Conservation (phyloP, 2,888 invertebrate genomes). For the Agrochola macilenta region DNA sequence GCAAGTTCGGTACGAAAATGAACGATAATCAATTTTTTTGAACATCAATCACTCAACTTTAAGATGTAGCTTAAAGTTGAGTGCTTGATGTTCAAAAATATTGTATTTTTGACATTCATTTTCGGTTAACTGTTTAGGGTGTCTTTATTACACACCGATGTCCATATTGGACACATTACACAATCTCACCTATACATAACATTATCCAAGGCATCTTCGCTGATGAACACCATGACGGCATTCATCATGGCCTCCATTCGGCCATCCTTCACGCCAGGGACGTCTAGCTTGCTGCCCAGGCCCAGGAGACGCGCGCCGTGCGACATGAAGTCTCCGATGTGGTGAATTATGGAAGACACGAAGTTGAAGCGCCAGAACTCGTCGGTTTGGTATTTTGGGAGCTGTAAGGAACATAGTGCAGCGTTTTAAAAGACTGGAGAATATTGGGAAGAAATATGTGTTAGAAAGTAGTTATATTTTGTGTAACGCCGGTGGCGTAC, state of each 20-base stretch:
- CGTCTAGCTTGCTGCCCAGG: conserved; percentile 83
- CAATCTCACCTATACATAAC: conserved; percentile 83
- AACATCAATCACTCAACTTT: not conserved
- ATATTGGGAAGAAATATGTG: not conserved
- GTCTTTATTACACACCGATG: not conserved
- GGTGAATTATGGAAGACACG: conserved; percentile 83
- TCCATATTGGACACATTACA: not conserved
- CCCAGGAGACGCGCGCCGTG: conserved; percentile 85
- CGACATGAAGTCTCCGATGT: conserved; percentile 79
- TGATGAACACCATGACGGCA: conserved; percentile 82
- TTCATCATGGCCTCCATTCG: conserved; percentile 83
- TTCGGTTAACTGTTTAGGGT: not conserved
- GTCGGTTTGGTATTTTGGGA: conserved; percentile 80
- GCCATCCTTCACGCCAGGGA: conserved; percentile 75
- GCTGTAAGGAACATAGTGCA: conserved; percentile 68
- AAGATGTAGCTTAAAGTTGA: too few species aligned
- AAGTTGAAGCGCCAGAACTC: conserved; percentile 88
- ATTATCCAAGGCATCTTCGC: conserved; percentile 85
- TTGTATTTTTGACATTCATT: not conserved
- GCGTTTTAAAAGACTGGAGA: not conserved
- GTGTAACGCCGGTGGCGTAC: not conserved
- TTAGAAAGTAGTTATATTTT: not conserved
- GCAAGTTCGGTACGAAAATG: not conserved
- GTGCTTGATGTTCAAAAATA: too few species aligned
- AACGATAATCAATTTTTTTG: not conserved